phyloP scores from a whole-genome alignment of 2,113 vertebrate genomes.

The Artemisiospiza belli region DNA sequence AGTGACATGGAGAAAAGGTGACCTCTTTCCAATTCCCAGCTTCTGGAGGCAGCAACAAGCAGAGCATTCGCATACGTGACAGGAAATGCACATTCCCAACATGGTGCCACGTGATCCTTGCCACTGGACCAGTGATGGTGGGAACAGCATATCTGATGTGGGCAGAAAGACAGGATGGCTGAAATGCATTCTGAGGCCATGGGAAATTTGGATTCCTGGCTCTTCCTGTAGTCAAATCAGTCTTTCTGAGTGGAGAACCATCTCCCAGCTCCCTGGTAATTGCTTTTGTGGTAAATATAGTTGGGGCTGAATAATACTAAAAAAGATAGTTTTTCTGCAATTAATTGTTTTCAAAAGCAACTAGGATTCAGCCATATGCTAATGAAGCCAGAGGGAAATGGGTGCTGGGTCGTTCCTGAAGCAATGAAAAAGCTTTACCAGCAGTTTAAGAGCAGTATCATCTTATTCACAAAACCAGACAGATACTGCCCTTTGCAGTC shows the following conservation, averaged over 20 bases:
- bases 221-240: background rate
- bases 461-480: background rate
- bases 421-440: background rate
- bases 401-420: background rate
- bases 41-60: background rate
- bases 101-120: accelerated
- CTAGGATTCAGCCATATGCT: background rate
- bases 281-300: background rate
- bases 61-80: accelerated
- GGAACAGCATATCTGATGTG: background rate
- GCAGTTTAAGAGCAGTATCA: background rate
- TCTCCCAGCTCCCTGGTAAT: background rate
- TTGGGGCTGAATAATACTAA: background rate
- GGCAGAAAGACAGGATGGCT: background rate
- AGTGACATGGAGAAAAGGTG: background rate
- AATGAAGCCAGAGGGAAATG: background rate
- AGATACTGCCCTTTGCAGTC: background rate
- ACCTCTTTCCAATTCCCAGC: background rate
- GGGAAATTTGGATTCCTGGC: background rate
- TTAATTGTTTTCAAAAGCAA: background rate
- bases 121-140: accelerated
- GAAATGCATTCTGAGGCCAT: background rate
- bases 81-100: background rate
- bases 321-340: background rate
- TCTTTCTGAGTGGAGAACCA: background rate